Conservation (phyloP, 2,797 vertebrate species). For the Podarcis lilfordi region DNA sequence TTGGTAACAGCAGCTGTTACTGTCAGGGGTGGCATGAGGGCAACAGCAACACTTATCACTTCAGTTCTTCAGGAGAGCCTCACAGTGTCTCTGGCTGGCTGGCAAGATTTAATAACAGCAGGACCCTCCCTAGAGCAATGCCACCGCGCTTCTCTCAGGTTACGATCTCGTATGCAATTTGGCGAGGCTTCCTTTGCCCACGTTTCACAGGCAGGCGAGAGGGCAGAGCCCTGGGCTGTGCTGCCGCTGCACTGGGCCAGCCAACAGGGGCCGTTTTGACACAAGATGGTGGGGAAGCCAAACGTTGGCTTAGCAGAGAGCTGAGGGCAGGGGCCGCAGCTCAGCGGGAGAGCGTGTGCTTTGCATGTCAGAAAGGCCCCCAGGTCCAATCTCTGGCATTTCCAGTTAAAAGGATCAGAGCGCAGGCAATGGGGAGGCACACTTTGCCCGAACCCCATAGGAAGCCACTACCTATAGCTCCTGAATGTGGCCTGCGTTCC, state of each 20-base stretch:
- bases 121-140: constrained; percentile 15
- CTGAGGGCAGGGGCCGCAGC: neutral
- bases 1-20: constrained; percentile 68
- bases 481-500: neutral
- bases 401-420: neutral
- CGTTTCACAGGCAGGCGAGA: neutral
- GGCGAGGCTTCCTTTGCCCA: fast-evolving
- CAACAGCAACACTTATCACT: constrained; percentile 59
- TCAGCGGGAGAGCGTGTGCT: neutral
- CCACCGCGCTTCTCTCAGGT: fast-evolving
- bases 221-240: constrained; percentile 11
- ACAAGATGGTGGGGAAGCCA: neutral
- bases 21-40: constrained; percentile 59
- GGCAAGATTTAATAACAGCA: constrained; percentile 55
- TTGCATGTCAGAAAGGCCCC: neutral
- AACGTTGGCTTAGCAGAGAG: neutral
- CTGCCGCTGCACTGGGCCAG: neutral
- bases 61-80: constrained; percentile 60
- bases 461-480: neutral
- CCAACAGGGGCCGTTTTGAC: constrained; percentile 1
- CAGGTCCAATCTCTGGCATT: neutral
- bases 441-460: neutral
- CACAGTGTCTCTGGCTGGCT: constrained; percentile 20
- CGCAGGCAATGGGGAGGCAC: neutral
- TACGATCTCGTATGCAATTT: constrained; percentile 9